Evolutionary conservation across 1,140 invertebrate species (phyloP).

Genomic region (Kradibia gibbosae): DNA sequence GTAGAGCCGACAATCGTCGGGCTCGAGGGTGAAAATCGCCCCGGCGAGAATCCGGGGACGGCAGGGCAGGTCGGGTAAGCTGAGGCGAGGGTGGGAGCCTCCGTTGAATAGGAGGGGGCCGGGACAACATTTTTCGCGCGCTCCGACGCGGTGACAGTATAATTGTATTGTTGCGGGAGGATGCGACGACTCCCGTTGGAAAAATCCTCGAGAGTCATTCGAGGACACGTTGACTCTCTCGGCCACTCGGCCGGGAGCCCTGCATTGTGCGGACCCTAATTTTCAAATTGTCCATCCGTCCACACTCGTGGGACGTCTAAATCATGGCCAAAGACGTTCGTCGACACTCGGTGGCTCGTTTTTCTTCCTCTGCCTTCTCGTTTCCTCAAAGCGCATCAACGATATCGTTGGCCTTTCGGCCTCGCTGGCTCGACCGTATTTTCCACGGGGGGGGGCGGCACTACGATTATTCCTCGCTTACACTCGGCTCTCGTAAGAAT

Average conservation of each 20-base stretch:
- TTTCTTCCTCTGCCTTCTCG: no score
- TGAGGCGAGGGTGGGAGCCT: background rate
- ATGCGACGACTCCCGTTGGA: constrained; percentile 12
- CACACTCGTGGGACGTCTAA: constrained; percentile 9
- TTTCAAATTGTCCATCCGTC: constrained; percentile 33
- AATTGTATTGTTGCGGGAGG: constrained; percentile 30
- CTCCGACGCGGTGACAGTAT: constrained; percentile 32
- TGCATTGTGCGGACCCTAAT: constrained; percentile 14
- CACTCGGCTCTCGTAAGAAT: no score
- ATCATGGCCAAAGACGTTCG: background rate
- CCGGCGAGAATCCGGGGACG: no score
- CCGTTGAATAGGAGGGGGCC: background rate
- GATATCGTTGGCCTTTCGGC: no score
- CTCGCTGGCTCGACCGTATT: no score
- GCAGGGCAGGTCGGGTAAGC: background rate
- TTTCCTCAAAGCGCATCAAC: no score
- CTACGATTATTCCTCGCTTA: no score
- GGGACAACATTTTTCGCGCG: constrained; percentile 44
- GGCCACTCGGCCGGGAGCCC: no score
- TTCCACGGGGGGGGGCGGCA: no score
- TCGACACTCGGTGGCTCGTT: no score
- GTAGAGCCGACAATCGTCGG: background rate
- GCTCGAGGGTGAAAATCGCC: no score
- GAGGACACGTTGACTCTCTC: constrained; percentile 41
- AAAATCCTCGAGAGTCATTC: constrained; percentile 45